Evolutionary conservation across 2,797 vertebrate species (phyloP).

Genomic region (Chloroceryle inda): DNA sequence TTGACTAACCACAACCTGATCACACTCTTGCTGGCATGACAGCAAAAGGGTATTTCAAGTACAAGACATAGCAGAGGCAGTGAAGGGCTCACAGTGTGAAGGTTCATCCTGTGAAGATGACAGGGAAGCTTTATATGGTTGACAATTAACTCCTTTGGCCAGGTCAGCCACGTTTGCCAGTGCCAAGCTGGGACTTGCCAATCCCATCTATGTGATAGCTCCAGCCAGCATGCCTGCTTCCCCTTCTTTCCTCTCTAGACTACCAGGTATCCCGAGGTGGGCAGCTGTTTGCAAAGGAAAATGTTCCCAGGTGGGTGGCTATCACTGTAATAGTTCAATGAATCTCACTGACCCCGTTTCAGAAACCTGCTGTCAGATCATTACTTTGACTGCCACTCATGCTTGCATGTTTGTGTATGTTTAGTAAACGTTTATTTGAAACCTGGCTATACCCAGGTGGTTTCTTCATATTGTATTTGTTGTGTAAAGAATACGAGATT

Average conservation of each 20-base stretch:
- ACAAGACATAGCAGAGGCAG: neutral
- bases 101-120: neutral
- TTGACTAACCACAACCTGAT: neutral
- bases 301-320: rapidly evolving
- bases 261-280: neutral
- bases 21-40: neutral
- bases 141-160: neutral
- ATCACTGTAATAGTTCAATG: neutral
- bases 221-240: neutral
- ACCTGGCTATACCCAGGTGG: rapidly evolving
- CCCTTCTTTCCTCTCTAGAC: neutral
- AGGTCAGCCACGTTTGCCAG: neutral
- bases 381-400: neutral
- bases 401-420: neutral
- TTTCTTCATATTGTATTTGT: neutral
- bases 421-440: neutral
- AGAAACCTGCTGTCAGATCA: neutral
- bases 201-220: neutral
- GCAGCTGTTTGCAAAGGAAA: neutral
- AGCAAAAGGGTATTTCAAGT: neutral
- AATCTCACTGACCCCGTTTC: neutral
- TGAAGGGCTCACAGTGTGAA: neutral
- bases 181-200: neutral
- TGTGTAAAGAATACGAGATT: neutral
- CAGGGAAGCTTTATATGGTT: neutral